A percentile compares a stretch with the other conserved stretches of the same genome.
phyloP scores from a whole-genome alignment of 1,140 invertebrate genomes.

The Macrobrachium nipponense region DNA sequence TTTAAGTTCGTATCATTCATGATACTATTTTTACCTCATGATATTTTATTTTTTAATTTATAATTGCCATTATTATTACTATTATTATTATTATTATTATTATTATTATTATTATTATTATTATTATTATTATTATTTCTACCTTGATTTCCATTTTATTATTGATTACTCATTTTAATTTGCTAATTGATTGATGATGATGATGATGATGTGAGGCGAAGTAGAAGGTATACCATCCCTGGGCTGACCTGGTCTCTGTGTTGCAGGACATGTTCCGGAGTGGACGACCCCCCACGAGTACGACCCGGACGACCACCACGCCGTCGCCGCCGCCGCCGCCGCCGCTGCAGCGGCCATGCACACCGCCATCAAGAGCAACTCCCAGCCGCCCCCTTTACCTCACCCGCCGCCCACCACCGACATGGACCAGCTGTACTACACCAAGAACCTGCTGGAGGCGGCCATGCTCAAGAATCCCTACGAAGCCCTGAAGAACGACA shows the following conservation, averaged over 20 bases:
- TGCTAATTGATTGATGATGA: not conserved
- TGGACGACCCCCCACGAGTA: conserved; percentile 55
- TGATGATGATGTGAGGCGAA: conserved; percentile 3
- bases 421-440: conserved; percentile 63
- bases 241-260: conserved; percentile 57
- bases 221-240: conserved; percentile 41
- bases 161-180: not conserved
- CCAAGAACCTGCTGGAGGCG: conserved; percentile 63
- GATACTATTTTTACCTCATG: too few relatives aligned
- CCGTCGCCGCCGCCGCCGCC: conserved; percentile 28
- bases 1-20: too few relatives aligned
- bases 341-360: conserved; percentile 31
- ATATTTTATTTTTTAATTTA: too few relatives aligned
- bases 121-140: not conserved
- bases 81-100: too few relatives aligned
- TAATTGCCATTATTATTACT: too few relatives aligned
- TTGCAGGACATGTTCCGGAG: conserved; percentile 53
- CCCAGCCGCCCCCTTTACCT: conserved; percentile 40
- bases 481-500: conserved; percentile 63
- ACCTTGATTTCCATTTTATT: conserved; percentile 18
- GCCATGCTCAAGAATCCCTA: conserved; percentile 64
- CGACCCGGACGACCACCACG: conserved; percentile 48
- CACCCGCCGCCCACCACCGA: conserved; percentile 57
- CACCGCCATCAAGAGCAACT: conserved; percentile 31
- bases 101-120: too few relatives aligned